Evolutionary conservation across 2,797 vertebrate genomes (phyloP).

Genomic region (Paedocypris micromegethes): DNA sequence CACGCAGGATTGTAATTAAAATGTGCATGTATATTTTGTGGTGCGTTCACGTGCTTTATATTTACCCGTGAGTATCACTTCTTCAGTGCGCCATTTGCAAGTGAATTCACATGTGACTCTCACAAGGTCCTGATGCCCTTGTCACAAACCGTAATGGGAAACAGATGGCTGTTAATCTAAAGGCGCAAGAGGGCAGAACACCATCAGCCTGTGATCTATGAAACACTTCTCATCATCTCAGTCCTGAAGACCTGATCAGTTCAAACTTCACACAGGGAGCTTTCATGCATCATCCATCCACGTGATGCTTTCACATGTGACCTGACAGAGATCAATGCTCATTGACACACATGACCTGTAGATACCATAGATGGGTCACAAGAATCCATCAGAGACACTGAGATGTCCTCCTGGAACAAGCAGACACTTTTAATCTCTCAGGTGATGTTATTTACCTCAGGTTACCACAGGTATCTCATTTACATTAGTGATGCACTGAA

Average conservation of each 20-base stretch:
- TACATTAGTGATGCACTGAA: slow-evolving; percentile 17
- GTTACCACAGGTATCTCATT: slow-evolving; percentile 14
- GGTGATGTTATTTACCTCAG: too few relatives aligned
- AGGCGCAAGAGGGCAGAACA: slow-evolving; percentile 42
- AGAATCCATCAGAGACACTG: slow-evolving; percentile 3
- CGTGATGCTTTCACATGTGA: background rate
- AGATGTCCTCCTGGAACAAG: slow-evolving; percentile 33
- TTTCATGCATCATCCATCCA: background rate
- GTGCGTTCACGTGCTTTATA: slow-evolving; percentile 10
- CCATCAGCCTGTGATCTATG: slow-evolving; percentile 41
- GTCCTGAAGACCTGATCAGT: slow-evolving; percentile 33
- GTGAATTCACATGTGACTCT: background rate
- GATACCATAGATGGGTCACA: slow-evolving; percentile 4
- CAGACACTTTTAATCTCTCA: background rate
- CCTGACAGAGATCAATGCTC: background rate
- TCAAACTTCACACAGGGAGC: slow-evolving; percentile 1
- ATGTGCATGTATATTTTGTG: background rate
- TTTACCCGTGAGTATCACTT: slow-evolving; percentile 28
- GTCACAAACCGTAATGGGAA: slow-evolving; percentile 44
- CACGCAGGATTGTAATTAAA: background rate
- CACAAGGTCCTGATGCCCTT: slow-evolving; percentile 48
- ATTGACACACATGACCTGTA: slow-evolving; percentile 8
- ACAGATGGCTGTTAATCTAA: slow-evolving; percentile 57
- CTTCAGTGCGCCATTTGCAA: slow-evolving; percentile 11
- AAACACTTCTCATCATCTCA: slow-evolving; percentile 38